phyloP scores from a whole-genome alignment of 1,140 invertebrate genomes.

The Megathymus violae region DNA sequence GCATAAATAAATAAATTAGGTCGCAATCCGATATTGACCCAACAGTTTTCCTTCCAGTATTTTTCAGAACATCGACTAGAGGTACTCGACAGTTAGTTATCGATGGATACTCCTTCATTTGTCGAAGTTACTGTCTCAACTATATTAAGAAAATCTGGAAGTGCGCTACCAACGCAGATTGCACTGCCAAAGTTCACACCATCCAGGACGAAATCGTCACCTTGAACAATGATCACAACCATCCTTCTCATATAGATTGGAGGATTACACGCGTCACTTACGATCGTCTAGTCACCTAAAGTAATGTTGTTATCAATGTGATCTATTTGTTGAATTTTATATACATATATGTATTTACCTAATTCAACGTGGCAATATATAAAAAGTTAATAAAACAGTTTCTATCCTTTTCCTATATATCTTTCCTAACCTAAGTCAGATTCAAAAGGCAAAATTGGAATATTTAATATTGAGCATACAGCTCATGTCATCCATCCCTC shows the following conservation, averaged over 20 bases:
- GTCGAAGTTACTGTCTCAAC: conserved; percentile 65
- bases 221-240: conserved; percentile 64
- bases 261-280: conserved; percentile 26
- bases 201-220: conserved; percentile 60
- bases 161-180: conserved; percentile 63
- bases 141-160: conserved; percentile 73
- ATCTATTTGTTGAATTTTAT: background rate
- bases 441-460: too few species aligned
- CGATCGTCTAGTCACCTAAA: conserved; percentile 36
- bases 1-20: too few species aligned
- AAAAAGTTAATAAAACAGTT: too few species aligned
- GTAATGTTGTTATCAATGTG: conserved; percentile 9
- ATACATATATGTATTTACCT: too few species aligned
- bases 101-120: conserved; percentile 64
- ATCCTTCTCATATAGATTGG: conserved; percentile 43
- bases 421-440: too few species aligned
- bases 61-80: conserved; percentile 60
- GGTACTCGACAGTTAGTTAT: conserved; percentile 62
- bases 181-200: conserved; percentile 72
- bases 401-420: too few species aligned
- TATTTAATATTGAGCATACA: too few species aligned
- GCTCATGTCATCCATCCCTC: too few species aligned
- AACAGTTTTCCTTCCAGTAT: conserved; percentile 56
- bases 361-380: too few species aligned
- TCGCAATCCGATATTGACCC: too few species aligned